Evolutionary conservation across 2,888 invertebrate species (phyloP), one percentile per base, ranked within the genome.

Genomic region (Noctua janthina): DNA sequence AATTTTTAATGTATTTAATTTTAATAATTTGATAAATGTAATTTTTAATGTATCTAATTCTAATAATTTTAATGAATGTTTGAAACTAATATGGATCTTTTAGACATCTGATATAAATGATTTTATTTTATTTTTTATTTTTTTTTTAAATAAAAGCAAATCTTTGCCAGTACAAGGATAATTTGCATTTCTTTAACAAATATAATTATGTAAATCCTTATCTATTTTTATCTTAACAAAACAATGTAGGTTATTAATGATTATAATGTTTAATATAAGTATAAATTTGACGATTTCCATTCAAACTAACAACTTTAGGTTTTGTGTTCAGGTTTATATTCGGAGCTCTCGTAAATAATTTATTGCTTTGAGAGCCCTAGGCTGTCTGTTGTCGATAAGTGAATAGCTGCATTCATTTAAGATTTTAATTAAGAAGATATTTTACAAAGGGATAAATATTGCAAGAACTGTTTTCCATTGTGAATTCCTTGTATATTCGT

Each of bases 131-230:
- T n/a, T n/a, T n/a, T n/a, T n/a, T n/a, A n/a, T n/a, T n/a, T n/a
- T n/a, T n/a, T n/a, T n/a, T n/a, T n/a, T n/a, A n/a, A n/a, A n/a
- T 54, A 20, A 54, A 54, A 56, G 10, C 8, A 23, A 56, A 23
- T 56, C 10, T 56, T 23, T 15, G 15, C 35, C 10, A 43, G 35
- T 23, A 17, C 51, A 71, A 11, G 35, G 2, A 11, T 54, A 20
- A 54, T 64, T 75, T 39, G 51, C 7, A 8, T 64, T 51, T 11
- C 10, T 23, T 23, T 56, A 10, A 56, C 11, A 11, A 56, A 56
- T 56, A 23, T 56, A 15, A 5, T 20, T 51, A 56, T 29, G 35
- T 56, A 46, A 72, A 71, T 81, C 35, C 54, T 15, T 43, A 79
- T 43, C 29, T 54, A 54, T 62, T 71, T 62, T 46, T 46, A 72